Evolutionary conservation across 1,140 invertebrate genomes (phyloP).

Genomic region (Drosophila sp.): DNA sequence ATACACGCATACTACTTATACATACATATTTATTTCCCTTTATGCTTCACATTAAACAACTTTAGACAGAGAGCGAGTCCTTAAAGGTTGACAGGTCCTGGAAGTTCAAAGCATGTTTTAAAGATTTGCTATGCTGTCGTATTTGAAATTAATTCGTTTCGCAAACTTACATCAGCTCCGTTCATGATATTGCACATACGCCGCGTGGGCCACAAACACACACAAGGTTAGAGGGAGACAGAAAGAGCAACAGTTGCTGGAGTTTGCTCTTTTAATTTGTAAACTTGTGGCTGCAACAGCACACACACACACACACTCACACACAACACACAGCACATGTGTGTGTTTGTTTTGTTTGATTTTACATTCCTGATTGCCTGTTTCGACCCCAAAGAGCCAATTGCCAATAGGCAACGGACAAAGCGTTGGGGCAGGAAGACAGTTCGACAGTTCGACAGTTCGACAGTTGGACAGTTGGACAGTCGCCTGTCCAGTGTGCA

Average conservation of each 20-base stretch:
- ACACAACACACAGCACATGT: neutral
- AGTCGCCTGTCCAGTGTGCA: conserved; percentile 27
- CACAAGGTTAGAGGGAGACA: neutral
- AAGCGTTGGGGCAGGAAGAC: conserved; percentile 25
- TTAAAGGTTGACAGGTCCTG: conserved; percentile 9
- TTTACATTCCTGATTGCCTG: conserved; percentile 29
- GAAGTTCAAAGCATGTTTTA: conserved; percentile 60
- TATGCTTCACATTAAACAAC: conserved; percentile 36
- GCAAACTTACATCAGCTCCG: conserved; percentile 44
- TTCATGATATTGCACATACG: conserved; percentile 55
- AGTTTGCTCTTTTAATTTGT: conserved; percentile 49
- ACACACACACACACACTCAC: conserved; percentile 1
- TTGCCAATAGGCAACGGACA: conserved; percentile 26
- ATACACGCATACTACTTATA: neutral
- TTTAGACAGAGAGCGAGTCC: conserved; percentile 25
- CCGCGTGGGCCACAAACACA: conserved; percentile 19
- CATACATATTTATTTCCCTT: conserved; percentile 12
- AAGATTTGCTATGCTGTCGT: conserved; percentile 53
- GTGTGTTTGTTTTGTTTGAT: conserved; percentile 33
- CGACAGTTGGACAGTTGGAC: conserved; percentile 19
- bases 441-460: conserved; percentile 1
- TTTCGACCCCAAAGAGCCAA: conserved; percentile 5
- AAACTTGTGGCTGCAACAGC: conserved; percentile 43
- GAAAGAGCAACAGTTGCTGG: conserved; percentile 9
- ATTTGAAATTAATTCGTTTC: conserved; percentile 64